A percentile compares a stretch with the other conserved stretches of the same genome.
These are phyloP conservation scores for Zeugodacus cucurbitae DNA, from an alignment of 1,140 invertebrate species.

Conservation along the genomic window DNA sequence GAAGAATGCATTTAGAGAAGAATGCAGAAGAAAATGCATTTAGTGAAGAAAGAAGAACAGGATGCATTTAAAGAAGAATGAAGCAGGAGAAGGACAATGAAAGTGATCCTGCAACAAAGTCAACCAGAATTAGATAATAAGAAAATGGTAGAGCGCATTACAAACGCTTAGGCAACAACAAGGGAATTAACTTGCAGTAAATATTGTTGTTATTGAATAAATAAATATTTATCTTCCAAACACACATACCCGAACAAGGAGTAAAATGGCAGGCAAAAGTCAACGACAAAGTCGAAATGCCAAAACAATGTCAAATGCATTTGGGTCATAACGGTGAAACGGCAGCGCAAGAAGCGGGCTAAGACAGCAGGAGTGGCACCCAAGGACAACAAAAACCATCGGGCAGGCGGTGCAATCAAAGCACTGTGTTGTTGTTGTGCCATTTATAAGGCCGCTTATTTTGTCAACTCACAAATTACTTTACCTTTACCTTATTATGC, in stretches of 20 bases:
- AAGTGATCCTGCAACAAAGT: not conserved
- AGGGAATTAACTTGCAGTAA: not conserved
- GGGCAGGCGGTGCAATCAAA: slow-evolving; percentile 21
- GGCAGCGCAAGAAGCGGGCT: not conserved
- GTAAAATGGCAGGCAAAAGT: not conserved
- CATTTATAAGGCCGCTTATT: not conserved
- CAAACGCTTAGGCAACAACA: not conserved
- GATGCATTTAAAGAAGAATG: not conserved
- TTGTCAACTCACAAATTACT: slow-evolving; percentile 27
- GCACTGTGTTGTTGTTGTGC: too few relatives aligned
- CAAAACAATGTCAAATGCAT: not conserved
- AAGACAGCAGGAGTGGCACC: slow-evolving; percentile 19
- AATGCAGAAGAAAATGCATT: not conserved
- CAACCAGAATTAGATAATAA: not conserved
- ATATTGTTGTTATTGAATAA: not conserved
- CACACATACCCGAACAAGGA: not conserved
- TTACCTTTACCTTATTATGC: not conserved
- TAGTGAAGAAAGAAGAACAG: too few relatives aligned
- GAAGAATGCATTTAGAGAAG: not conserved
- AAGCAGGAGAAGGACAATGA: not conserved
- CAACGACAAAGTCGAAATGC: not conserved
- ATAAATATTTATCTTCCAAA: not conserved
- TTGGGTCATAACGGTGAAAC: slow-evolving; percentile 19
- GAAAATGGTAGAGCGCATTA: not conserved
- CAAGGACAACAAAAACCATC: not conserved